A percentile compares a stretch with the other conserved stretches of the same genome.
Evolutionary conservation across 2,888 invertebrate genomes (phyloP).

Genomic region (Apoda limacodes): DNA sequence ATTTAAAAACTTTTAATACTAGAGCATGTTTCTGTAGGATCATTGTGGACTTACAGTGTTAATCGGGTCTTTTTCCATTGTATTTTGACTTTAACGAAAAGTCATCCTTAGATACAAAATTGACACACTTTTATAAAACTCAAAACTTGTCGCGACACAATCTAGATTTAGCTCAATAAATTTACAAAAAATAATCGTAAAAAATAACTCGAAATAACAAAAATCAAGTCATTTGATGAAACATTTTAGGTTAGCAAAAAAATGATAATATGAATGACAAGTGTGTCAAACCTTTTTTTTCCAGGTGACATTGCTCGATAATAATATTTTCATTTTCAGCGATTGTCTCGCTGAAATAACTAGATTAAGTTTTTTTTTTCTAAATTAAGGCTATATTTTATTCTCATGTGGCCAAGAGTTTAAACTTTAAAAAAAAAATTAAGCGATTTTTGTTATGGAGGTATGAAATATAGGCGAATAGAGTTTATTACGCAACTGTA

Average conservation of each 20-base stretch:
- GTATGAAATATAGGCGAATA: too few species aligned
- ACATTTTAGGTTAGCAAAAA: conserved; percentile 71
- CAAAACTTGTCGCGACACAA: conserved; percentile 50
- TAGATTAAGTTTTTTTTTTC: conserved; percentile 34
- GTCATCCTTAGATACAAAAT: conserved; percentile 49
- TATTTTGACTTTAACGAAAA: conserved; percentile 50
- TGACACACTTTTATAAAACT: conserved; percentile 43
- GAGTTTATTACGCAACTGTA: too few species aligned
- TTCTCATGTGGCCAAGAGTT: too few species aligned
- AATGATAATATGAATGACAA: conserved; percentile 62
- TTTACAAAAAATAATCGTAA: conserved; percentile 62
- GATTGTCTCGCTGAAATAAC: conserved; percentile 51
- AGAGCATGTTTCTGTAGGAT: too few species aligned
- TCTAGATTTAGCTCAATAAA: conserved; percentile 60
- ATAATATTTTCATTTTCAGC: conserved; percentile 63
- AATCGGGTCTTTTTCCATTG: conserved; percentile 66
- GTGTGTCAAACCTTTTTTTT: conserved; percentile 69
- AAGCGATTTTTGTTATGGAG: too few species aligned
- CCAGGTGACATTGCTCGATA: conserved; percentile 63
- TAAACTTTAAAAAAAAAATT: too few species aligned
- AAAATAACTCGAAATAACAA: conserved; percentile 58
- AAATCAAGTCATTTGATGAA: conserved; percentile 68
- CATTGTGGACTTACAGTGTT: conserved; percentile 68
- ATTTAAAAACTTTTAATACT: too few species aligned
- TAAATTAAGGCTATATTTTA: conserved; percentile 7